Evolutionary conservation across 2,113 vertebrate genomes (phyloP).

Genomic region (Tricholaema leucomelas): DNA sequence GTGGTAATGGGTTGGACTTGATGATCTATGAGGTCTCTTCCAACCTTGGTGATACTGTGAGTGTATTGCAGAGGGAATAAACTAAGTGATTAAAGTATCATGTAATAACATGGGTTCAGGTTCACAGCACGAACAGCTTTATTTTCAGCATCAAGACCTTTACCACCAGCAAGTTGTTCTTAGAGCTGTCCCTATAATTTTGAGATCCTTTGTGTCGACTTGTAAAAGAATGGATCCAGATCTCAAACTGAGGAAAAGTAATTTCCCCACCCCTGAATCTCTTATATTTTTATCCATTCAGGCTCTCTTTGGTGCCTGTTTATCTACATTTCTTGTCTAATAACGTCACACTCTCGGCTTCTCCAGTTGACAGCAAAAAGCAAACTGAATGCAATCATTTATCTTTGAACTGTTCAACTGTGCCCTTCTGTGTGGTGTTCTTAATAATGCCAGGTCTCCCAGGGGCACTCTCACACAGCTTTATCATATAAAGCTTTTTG

Average conservation of each 20-base stretch:
- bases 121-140: slow-evolving; percentile 25
- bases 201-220: slow-evolving; percentile 1
- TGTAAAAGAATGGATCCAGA: background rate
- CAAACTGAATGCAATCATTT: slow-evolving; percentile 35
- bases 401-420: slow-evolving; percentile 58
- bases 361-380: slow-evolving; percentile 5
- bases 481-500: slow-evolving; percentile 47
- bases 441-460: slow-evolving; percentile 69
- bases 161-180: background rate
- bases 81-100: background rate
- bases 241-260: background rate
- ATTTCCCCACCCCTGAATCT: background rate
- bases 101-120: background rate
- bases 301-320: background rate
- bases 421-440: slow-evolving; percentile 59
- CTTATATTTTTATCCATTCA: background rate
- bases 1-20: too few species aligned
- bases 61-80: background rate
- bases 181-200: slow-evolving; percentile 13
- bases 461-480: slow-evolving; percentile 50
- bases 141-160: slow-evolving; percentile 7
- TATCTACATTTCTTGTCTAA: slow-evolving; percentile 18
- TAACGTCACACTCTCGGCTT: slow-evolving; percentile 6
- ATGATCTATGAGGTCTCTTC: too few species aligned
- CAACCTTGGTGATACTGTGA: too few species aligned